Conservation (phyloP, 2,113 vertebrate genomes). For the Nibea coibor region DNA sequence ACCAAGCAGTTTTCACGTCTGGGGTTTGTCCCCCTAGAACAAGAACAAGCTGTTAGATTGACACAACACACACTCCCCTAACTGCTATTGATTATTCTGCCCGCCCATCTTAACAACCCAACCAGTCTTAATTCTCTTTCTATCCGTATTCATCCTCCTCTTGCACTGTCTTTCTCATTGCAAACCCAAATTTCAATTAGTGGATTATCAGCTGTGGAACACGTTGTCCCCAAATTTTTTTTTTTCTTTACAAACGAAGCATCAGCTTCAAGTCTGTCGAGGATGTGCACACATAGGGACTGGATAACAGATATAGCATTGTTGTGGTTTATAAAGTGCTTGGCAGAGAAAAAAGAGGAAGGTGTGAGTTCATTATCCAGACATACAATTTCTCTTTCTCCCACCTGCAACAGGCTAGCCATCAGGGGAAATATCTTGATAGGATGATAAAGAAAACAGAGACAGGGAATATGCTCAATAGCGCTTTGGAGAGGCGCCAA, state of each 20-base stretch:
- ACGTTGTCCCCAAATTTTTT: slow-evolving; percentile 24
- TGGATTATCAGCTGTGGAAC: slow-evolving; percentile 52
- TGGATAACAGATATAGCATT: slow-evolving; percentile 30
- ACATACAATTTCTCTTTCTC: slow-evolving; percentile 55
- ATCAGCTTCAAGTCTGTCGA: slow-evolving; percentile 4
- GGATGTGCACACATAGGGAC: slow-evolving; percentile 1
- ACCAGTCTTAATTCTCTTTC: slow-evolving; percentile 52
- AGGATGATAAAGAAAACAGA: slow-evolving; percentile 73
- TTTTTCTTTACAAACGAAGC: slow-evolving; percentile 22
- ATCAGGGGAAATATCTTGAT: slow-evolving; percentile 78
- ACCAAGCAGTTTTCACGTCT: slow-evolving; percentile 46
- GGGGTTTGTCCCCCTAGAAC: slow-evolving; percentile 65
- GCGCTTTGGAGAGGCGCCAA: slow-evolving; percentile 71
- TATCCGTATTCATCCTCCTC: slow-evolving; percentile 43
- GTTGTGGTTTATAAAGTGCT: slow-evolving; percentile 32
- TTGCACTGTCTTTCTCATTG: slow-evolving; percentile 33
- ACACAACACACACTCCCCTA: slow-evolving; percentile 67
- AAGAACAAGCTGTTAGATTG: slow-evolving; percentile 77
- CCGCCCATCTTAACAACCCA: slow-evolving; percentile 40
- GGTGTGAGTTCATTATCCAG: slow-evolving; percentile 73
- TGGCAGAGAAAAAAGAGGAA: slow-evolving; percentile 50
- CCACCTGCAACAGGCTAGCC: slow-evolving; percentile 66
- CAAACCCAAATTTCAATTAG: slow-evolving; percentile 63
- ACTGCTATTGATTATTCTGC: slow-evolving; percentile 75
- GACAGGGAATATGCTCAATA: slow-evolving; percentile 72